Evolutionary conservation across 2,797 vertebrate genomes (phyloP).

Genomic region (Protosalanx chinensis): DNA sequence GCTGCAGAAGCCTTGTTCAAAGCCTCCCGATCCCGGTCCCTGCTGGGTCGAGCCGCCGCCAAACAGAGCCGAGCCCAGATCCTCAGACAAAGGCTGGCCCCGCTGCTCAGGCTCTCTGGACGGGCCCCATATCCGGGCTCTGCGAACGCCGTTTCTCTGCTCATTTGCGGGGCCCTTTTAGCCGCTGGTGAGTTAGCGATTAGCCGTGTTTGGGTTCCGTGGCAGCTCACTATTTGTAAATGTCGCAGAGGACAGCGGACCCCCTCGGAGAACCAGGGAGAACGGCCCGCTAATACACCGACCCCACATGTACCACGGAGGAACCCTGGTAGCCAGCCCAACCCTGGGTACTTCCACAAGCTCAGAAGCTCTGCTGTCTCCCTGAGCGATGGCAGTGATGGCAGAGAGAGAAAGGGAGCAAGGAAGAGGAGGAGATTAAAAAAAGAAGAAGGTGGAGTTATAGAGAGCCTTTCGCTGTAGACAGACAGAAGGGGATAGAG

Average conservation of each 20-base stretch:
- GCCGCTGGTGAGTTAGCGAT: conserved; percentile 64
- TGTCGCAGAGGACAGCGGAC: conserved; percentile 60
- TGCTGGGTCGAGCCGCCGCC: conserved; percentile 56
- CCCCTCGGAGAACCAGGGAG: conserved; percentile 58
- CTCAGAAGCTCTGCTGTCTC: not conserved
- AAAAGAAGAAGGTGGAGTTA: conserved; percentile 1
- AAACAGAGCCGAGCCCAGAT: conserved; percentile 42
- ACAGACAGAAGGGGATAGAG: not conserved
- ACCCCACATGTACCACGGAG: conserved; percentile 62
- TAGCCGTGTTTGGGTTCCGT: conserved; percentile 65
- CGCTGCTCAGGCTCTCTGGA: conserved; percentile 55
- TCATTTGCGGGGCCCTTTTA: conserved; percentile 62
- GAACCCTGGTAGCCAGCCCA: conserved; percentile 37
- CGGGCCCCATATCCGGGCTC: conserved; percentile 33
- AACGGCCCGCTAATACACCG: conserved; percentile 53
- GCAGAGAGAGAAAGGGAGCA: not conserved
- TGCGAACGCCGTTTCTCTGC: conserved; percentile 59
- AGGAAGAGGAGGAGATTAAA: not conserved
- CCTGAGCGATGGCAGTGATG: not conserved
- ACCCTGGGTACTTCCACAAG: conserved; percentile 30
- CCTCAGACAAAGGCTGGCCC: conserved; percentile 64
- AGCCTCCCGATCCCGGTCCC: conserved; percentile 66
- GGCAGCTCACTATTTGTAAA: conserved; percentile 70
- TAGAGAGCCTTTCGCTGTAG: no score
- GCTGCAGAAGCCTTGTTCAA: conserved; percentile 62